Conservation (phyloP, 2,797 vertebrate genomes). For the Bradypodion pumilum region DNA sequence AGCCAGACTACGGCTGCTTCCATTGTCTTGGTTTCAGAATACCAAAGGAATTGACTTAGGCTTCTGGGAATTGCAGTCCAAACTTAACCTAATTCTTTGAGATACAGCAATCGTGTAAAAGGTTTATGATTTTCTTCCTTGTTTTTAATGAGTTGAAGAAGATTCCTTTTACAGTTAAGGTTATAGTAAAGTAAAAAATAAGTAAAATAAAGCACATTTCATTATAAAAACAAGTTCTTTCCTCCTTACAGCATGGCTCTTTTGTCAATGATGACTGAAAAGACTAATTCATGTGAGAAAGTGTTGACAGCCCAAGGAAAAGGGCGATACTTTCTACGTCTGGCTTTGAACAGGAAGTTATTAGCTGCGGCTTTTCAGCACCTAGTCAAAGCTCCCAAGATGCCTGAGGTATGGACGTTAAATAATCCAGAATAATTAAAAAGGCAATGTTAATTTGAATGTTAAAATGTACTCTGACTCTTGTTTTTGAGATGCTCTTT, state of each 20-base stretch:
- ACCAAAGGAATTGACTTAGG: too few relatives aligned
- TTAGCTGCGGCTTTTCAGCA: conserved; percentile 76
- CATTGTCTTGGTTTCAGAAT: too few relatives aligned
- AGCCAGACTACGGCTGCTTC: too few relatives aligned
- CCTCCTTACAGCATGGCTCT: conserved; percentile 67
- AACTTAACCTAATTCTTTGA: background rate
- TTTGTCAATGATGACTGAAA: conserved; percentile 76
- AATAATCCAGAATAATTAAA: background rate
- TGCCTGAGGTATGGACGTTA: conserved; percentile 73
- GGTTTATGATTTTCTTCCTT: background rate
- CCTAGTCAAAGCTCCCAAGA: conserved; percentile 74
- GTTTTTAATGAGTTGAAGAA: background rate
- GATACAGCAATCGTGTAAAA: background rate
- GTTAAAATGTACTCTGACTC: background rate
- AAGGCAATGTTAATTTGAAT: background rate
- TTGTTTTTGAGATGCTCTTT: background rate
- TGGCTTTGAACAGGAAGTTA: conserved; percentile 78
- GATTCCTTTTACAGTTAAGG: background rate
- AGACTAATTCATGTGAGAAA: conserved; percentile 74
- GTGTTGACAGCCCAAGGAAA: conserved; percentile 79
- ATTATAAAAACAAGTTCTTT: background rate
- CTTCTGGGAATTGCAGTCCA: too few relatives aligned
- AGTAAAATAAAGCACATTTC: background rate
- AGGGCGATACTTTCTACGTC: conserved; percentile 81
- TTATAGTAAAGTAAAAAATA: too few relatives aligned